phyloP scores from a whole-genome alignment of 2,888 invertebrate species.

The Cataglyphis cursor region DNA sequence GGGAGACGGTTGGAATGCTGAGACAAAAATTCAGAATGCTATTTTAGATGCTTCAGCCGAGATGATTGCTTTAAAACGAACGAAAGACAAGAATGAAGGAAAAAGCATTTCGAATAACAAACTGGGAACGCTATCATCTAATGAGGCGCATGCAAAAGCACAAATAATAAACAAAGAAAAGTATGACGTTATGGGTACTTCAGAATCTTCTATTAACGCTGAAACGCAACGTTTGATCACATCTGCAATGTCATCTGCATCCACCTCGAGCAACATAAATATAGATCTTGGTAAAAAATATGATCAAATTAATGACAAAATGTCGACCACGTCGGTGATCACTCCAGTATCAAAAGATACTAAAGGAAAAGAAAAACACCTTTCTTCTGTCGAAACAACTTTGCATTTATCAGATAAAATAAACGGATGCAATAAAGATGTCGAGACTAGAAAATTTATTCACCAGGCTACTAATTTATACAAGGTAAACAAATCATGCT shows the following conservation, averaged over 20 bases:
- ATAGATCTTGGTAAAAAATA: not conserved
- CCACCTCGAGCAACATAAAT: not conserved
- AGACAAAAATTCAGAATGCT: not conserved
- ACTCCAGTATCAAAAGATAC: not conserved
- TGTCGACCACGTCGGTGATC: not conserved
- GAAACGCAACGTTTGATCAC: not conserved
- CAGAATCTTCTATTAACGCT: not conserved
- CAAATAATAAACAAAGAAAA: not conserved
- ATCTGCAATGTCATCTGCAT: not conserved
- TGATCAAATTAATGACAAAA: not conserved
- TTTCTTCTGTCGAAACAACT: not conserved
- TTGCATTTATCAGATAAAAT: not conserved
- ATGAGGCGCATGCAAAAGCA: not conserved
- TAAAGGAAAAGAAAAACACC: not conserved
- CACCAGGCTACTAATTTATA: not conserved
- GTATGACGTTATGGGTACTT: not conserved
- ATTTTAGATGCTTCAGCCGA: not conserved
- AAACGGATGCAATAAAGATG: not conserved
- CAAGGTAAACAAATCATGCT: not conserved
- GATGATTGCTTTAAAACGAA: not conserved
- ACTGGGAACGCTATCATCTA: not conserved
- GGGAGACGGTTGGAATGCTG: not conserved
- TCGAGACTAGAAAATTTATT: conserved; percentile 5
- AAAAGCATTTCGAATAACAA: not conserved
- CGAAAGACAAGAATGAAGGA: not conserved